Conservation (phyloP, 2,113 vertebrate species). For the Oreochromis niloticus region DNA sequence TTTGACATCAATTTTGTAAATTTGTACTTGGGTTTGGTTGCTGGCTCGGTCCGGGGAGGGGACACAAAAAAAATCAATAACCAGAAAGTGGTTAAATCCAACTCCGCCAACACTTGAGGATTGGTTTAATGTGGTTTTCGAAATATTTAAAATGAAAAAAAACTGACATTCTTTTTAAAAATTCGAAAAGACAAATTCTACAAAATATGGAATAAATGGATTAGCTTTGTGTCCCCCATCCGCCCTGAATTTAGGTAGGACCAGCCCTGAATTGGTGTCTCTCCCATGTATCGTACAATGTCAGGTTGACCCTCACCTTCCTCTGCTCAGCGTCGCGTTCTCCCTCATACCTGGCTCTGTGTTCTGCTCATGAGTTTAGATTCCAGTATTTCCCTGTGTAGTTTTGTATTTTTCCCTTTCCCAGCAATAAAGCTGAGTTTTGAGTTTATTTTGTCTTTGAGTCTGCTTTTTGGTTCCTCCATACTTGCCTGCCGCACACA, state of each 20-base stretch:
- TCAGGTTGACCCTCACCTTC: not conserved
- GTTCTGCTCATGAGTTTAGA: too few species aligned
- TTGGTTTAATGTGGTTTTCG: not conserved
- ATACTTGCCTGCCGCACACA: not conserved
- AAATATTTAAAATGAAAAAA: not conserved
- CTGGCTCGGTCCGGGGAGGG: not conserved
- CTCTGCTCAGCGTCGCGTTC: too few species aligned
- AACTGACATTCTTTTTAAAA: not conserved
- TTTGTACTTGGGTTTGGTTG: not conserved
- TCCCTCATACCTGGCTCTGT: too few species aligned
- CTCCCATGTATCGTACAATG: not conserved
- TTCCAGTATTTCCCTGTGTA: too few species aligned
- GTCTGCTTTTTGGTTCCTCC: not conserved
- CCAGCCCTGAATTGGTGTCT: fast-evolving
- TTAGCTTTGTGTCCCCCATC: not conserved
- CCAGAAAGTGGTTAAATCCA: too few species aligned
- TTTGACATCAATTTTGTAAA: not conserved
- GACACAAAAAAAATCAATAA: not conserved
- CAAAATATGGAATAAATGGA: not conserved
- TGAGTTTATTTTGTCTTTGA: not conserved
- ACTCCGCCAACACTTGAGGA: fast-evolving
- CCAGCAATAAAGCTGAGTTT: not conserved
- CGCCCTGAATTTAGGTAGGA: not conserved
- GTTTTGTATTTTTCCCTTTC: too few species aligned
- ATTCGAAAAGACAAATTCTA: fast-evolving